Conservation (phyloP, 2,113 vertebrate genomes). For the Carassius gibelio region DNA sequence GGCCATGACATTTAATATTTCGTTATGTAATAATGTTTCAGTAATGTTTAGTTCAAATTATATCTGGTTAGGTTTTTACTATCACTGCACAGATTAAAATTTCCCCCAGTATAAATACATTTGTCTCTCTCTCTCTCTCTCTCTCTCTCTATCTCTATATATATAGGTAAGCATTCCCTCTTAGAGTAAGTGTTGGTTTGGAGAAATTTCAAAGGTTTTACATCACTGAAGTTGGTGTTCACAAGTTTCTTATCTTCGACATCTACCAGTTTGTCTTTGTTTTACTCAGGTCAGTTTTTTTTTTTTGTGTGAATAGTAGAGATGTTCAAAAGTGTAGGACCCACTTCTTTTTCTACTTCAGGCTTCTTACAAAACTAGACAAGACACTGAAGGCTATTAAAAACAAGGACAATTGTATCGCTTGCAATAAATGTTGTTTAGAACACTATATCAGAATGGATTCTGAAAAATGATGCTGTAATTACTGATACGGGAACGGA, state of each 20-base stretch:
- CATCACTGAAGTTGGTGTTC: constrained; percentile 22
- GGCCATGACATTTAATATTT: neutral
- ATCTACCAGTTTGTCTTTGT: constrained; percentile 41
- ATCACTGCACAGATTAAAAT: too few species aligned
- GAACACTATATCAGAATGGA: neutral
- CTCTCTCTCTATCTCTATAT: too few species aligned
- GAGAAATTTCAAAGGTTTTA: constrained; percentile 51
- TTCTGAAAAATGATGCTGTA: neutral
- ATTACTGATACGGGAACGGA: neutral
- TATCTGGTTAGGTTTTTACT: too few species aligned
- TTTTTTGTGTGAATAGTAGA: neutral
- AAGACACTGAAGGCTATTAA: neutral
- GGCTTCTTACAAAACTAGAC: constrained; percentile 59
- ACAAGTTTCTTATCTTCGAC: constrained; percentile 31
- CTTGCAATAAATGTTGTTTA: neutral
- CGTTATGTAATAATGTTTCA: too few species aligned
- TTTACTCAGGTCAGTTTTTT: constrained; percentile 18
- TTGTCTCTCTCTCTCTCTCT: neutral
- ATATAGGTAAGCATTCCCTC: constrained; percentile 55
- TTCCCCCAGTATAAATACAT: neutral
- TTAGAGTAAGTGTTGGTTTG: constrained; percentile 53
- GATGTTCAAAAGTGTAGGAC: constrained; percentile 46
- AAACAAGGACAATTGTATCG: neutral
- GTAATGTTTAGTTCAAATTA: neutral
- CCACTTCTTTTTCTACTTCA: constrained; percentile 58